Percentiles rank a stretch among this genome's conserved stretches.
phyloP scores from a whole-genome alignment of 2,888 invertebrate species.

The Timandra comae region DNA sequence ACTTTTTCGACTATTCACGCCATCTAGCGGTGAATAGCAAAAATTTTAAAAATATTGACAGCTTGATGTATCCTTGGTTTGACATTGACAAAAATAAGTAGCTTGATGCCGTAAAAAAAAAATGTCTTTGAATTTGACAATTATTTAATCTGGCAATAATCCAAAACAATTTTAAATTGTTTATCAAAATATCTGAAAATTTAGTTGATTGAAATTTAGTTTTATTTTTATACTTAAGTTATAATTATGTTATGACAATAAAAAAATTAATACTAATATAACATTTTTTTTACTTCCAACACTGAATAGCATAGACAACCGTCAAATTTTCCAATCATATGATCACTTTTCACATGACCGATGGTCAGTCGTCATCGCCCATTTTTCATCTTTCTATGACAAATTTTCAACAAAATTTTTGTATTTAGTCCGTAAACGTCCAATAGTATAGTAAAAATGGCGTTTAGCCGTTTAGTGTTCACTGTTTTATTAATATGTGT shows the following conservation, averaged over 20 bases:
- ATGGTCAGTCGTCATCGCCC: slow-evolving; percentile 57
- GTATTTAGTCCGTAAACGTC: slow-evolving; percentile 54
- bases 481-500: slow-evolving; percentile 59
- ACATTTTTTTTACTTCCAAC: slow-evolving; percentile 20
- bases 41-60: not conserved
- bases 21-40: slow-evolving; percentile 1
- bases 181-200: too few species aligned
- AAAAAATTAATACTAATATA: too few species aligned
- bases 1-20: not conserved
- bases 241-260: too few species aligned
- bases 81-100: not conserved
- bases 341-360: slow-evolving; percentile 74
- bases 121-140: not conserved
- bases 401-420: slow-evolving; percentile 46
- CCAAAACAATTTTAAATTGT: too few species aligned
- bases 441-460: slow-evolving; percentile 62
- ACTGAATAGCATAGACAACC: slow-evolving; percentile 44
- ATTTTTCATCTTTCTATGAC: slow-evolving; percentile 54
- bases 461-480: slow-evolving; percentile 63
- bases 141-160: too few species aligned
- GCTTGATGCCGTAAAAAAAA: too few species aligned
- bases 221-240: too few species aligned
- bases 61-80: too few species aligned
- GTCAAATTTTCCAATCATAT: slow-evolving; percentile 61
- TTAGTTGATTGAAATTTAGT: too few species aligned